phyloP scores from a whole-genome alignment of 2,113 vertebrate species.

The Suricata suricatta region DNA sequence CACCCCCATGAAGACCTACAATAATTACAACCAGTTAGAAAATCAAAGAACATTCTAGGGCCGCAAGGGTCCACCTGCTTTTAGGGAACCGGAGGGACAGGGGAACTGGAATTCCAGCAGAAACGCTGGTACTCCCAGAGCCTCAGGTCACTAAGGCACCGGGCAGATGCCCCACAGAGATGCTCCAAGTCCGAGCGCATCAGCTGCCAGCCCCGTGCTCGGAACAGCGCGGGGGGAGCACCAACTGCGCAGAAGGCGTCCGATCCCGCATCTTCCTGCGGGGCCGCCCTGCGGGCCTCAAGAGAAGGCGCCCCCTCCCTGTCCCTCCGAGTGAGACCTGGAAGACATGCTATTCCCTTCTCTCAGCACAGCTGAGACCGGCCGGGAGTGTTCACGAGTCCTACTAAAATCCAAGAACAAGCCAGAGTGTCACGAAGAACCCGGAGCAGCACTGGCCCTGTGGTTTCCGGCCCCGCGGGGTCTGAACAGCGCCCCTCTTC shows the following conservation, averaged over 20 bases:
- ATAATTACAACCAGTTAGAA: not conserved
- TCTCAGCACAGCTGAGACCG: not conserved
- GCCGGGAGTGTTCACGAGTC: not conserved
- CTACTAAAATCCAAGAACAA: not conserved
- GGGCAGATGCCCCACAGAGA: fast-evolving
- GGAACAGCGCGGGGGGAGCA: not conserved
- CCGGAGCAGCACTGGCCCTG: not conserved
- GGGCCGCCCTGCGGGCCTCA: not conserved
- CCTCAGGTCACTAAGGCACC: not conserved
- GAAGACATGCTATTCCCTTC: not conserved
- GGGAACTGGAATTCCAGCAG: not conserved
- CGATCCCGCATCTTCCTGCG: fast-evolving
- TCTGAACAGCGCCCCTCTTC: too few relatives aligned
- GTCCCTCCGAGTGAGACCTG: not conserved
- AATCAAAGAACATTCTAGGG: not conserved
- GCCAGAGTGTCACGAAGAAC: not conserved
- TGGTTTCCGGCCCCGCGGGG: fast-evolving
- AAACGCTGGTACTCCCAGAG: not conserved
- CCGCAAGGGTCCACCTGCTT: not conserved
- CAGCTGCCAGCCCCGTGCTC: too few relatives aligned
- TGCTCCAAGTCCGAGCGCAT: fast-evolving
- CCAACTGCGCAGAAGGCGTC: too few relatives aligned
- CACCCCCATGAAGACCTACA: too few relatives aligned
- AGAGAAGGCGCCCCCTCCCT: fast-evolving
- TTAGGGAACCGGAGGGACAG: not conserved